Base-by-base conservation (phyloP, 2,797 vertebrate genomes). In the Octomys mimax region DNA sequence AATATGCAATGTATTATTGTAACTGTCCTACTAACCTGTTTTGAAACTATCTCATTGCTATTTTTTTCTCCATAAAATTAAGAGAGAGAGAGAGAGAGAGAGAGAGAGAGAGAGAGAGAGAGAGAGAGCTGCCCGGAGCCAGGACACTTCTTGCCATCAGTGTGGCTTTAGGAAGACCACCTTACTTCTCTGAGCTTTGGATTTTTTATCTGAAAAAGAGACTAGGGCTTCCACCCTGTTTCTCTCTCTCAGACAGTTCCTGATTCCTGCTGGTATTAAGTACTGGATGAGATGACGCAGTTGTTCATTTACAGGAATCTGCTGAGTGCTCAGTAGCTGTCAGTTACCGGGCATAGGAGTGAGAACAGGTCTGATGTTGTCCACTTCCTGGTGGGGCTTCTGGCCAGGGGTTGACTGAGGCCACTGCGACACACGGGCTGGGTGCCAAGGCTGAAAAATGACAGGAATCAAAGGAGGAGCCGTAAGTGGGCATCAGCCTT, bases 121-220 rank as follows among this genome's bases (percentile, higher is more conserved):
- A 66, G 2, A 28, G 28, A 75, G 39, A 52, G 31, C 49, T 26
- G 71, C 71, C 71, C 42, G n/a, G 62, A 81, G 39, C 46, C 39
- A 49, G 31, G 36, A 28, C 24, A 57, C 21, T 61, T 59, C 87
- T 42, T 64, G 49, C 36, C 42, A 61, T 14, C 22, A 28, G 4
- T 77, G 64, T 94, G 83, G 22, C 82, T 31, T 70, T 89, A 39
- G 86, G 70, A n/a, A 80, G 46, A 46, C 59, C 4, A 22, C n/a
- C 31, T 68, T 19, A 62, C 31, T 36, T 86, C 80, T 90, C 46
- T 57, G 70, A 31, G 24, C 36, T 28, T 71, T 61, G 11, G n/a
- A n/a, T 82, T 91, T 78, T 64, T 83, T 39, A 89, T 66, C 54
- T 86, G 59, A 21, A 81, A 79, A 89, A 89, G 64, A 36, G 70